Conservation (phyloP, 2,797 vertebrate genomes). For the Pitangus sulphuratus region DNA sequence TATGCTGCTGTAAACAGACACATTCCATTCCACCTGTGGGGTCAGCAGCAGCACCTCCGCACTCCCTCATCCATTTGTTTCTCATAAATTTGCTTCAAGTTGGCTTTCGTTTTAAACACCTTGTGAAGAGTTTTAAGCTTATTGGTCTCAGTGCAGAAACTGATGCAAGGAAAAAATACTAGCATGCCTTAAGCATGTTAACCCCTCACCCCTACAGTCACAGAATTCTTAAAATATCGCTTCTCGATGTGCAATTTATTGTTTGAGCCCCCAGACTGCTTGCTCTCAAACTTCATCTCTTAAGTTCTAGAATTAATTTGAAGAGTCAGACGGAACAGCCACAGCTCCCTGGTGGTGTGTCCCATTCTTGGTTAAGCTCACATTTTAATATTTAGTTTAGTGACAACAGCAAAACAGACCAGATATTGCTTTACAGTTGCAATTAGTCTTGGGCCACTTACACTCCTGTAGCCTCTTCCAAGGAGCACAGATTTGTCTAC, state of each 20-base stretch:
- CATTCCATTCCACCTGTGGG: neutral
- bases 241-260: neutral
- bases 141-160: neutral
- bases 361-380: neutral
- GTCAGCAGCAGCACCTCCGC: fast-evolving
- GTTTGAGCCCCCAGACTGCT: neutral
- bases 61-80: neutral
- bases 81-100: neutral
- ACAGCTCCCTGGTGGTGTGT: neutral
- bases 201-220: neutral
- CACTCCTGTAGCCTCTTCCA: neutral
- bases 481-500: neutral
- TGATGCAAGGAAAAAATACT: neutral
- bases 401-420: neutral
- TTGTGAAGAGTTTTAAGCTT: neutral
- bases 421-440: neutral
- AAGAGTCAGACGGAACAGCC: neutral
- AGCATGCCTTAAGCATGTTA: neutral
- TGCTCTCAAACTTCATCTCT: neutral
- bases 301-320: neutral
- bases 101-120: neutral
- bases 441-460: neutral
- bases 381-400: neutral
- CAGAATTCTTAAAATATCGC: neutral
- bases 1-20: neutral